Evolutionary conservation across 1,140 invertebrate species (phyloP).

Genomic region (Brachionus manjavacas): DNA sequence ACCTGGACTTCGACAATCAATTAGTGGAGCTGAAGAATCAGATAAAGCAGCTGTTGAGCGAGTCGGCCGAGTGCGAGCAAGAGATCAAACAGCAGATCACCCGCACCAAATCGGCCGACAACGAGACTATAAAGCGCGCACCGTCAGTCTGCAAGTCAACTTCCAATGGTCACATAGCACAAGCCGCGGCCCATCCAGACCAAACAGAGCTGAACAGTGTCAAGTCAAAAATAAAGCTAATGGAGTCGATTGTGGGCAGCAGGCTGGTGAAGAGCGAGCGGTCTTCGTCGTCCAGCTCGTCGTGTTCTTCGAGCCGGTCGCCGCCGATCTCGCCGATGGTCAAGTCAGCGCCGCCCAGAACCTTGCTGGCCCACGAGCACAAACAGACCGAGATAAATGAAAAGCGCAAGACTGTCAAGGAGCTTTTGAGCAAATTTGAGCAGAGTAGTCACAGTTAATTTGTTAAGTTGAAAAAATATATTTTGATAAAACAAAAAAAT

Average conservation of each 20-base stretch:
- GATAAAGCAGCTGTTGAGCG: conserved; percentile 11
- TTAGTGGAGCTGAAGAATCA: conserved; percentile 38
- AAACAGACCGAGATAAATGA: not conserved
- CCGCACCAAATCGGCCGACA: not conserved
- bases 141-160: not conserved
- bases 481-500: not conserved
- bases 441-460: not conserved
- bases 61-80: not conserved
- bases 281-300: not conserved
- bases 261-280: not conserved
- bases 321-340: not conserved
- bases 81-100: not conserved
- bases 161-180: not conserved
- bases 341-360: not conserved
- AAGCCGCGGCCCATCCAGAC: too few relatives aligned
- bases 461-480: not conserved
- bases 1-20: conserved; percentile 23
- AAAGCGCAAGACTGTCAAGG: not conserved
- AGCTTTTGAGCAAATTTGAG: not conserved
- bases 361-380: not conserved
- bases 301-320: conserved; percentile 36
- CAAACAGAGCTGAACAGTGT: not conserved
- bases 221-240: conserved; percentile 25
- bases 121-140: not conserved
- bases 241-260: not conserved